Percentiles rank a stretch among this genome's conserved stretches.
phyloP scores from a whole-genome alignment of 2,888 invertebrate genomes.

The Pollenia griseotomentosa region DNA sequence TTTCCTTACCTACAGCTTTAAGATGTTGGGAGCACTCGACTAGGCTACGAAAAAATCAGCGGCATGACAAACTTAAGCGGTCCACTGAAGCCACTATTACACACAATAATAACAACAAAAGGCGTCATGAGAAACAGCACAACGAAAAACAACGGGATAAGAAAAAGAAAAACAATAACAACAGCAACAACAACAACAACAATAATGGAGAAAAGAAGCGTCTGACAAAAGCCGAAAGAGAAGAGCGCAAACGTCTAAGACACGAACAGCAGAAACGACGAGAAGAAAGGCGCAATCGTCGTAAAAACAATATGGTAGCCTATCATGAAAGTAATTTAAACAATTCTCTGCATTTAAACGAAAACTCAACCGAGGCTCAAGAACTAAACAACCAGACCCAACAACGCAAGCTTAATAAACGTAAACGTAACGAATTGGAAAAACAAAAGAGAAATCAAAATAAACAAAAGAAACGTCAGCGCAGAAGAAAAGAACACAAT shows the following conservation, averaged over 20 bases:
- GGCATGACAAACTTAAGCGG: slow-evolving; percentile 79
- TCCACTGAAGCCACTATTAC: slow-evolving; percentile 79
- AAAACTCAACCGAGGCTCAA: slow-evolving; percentile 67
- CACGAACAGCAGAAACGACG: slow-evolving; percentile 78
- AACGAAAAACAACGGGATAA: slow-evolving; percentile 79
- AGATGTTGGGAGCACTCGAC: slow-evolving; percentile 93
- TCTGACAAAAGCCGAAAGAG: slow-evolving; percentile 79
- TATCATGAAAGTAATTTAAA: slow-evolving; percentile 60
- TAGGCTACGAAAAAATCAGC: slow-evolving; percentile 79
- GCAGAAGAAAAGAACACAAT: slow-evolving; percentile 66
- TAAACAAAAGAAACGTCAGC: slow-evolving; percentile 66
- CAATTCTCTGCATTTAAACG: slow-evolving; percentile 41
- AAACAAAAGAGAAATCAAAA: slow-evolving; percentile 66
- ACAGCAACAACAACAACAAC: slow-evolving; percentile 70
- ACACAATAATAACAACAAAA: slow-evolving; percentile 66
- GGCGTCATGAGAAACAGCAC: slow-evolving; percentile 76
- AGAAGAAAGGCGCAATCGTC: slow-evolving; percentile 69
- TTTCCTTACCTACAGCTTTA: slow-evolving; percentile 92
- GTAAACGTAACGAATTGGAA: slow-evolving; percentile 60
- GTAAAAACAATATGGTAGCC: slow-evolving; percentile 66
- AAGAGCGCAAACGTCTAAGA: slow-evolving; percentile 78
- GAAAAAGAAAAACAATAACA: slow-evolving; percentile 74
- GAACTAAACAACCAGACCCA: slow-evolving; percentile 32
- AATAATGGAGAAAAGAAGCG: slow-evolving; percentile 72
- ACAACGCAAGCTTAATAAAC: slow-evolving; percentile 57